Evolutionary conservation across 2,888 invertebrate genomes (phyloP).

Genomic region (Scaeva pyrastri): DNA sequence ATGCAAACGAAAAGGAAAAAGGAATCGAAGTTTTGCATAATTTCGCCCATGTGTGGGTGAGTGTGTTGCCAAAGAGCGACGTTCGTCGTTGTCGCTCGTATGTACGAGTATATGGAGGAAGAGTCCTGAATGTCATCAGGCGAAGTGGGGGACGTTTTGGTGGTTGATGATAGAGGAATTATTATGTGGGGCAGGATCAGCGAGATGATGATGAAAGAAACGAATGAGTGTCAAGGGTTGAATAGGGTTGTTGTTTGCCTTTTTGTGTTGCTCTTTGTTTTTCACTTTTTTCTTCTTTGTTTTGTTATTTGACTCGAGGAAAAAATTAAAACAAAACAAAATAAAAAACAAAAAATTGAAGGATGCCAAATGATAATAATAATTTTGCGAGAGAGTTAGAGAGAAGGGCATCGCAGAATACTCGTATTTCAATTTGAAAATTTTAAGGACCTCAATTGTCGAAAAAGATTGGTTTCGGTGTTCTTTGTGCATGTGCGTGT

Average conservation of each 20-base stretch:
- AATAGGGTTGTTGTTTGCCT: conserved; percentile 35
- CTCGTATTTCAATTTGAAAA: conserved; percentile 70
- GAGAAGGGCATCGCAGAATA: conserved; percentile 47
- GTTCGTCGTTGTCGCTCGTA: too few species aligned
- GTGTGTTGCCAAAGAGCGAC: not conserved
- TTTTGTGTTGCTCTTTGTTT: conserved; percentile 31
- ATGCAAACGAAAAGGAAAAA: too few species aligned
- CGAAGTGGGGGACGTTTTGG: not conserved
- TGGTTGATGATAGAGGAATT: conserved; percentile 22
- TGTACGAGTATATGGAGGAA: not conserved
- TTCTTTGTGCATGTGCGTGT: not conserved
- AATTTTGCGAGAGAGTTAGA: conserved; percentile 23
- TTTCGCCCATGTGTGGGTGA: not conserved
- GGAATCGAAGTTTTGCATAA: conserved; percentile 67
- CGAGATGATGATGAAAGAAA: conserved; percentile 50
- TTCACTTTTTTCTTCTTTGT: conserved; percentile 31
- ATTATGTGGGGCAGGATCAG: conserved; percentile 26
- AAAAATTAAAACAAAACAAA: conserved; percentile 23
- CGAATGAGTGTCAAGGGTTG: conserved; percentile 65
- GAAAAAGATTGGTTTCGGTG: conserved; percentile 39
- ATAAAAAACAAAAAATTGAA: conserved; percentile 65
- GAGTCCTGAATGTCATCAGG: conserved; percentile 4
- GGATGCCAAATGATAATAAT: conserved; percentile 75
- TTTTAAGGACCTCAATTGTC: conserved; percentile 44
- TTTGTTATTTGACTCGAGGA: conserved; percentile 22